phyloP scores from a whole-genome alignment of 2,888 invertebrate species.

The Clepsis dumicolana region DNA sequence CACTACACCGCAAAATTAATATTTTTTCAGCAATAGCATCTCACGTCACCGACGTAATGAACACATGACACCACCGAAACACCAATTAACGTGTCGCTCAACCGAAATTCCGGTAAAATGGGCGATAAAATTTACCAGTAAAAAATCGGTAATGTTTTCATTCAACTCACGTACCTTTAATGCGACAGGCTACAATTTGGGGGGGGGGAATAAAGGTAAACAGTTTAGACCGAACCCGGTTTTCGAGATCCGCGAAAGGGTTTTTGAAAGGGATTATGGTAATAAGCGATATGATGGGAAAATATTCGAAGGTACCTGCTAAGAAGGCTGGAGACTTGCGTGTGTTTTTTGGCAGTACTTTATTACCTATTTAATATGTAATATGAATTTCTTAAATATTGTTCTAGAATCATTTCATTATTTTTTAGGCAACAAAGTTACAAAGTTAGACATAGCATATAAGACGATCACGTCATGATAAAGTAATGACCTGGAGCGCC shows the following conservation, averaged over 20 bases:
- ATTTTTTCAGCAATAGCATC: background rate
- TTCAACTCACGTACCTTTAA: constrained; percentile 36
- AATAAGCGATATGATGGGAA: background rate
- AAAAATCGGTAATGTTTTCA: constrained; percentile 32
- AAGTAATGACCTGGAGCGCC: too few relatives aligned
- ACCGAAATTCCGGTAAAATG: constrained; percentile 13
- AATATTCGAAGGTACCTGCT: background rate
- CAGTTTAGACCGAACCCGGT: constrained; percentile 20
- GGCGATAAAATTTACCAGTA: constrained; percentile 17
- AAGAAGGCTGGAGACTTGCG: background rate
- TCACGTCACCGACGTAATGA: background rate
- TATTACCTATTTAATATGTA: too few relatives aligned
- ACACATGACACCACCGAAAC: constrained; percentile 8
- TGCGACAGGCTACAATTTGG: constrained; percentile 33
- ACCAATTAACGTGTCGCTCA: constrained; percentile 17
- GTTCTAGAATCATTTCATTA: too few relatives aligned
- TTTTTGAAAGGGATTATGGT: background rate
- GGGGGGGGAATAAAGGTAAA: constrained; percentile 29
- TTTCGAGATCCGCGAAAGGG: constrained; percentile 17
- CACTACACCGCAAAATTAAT: too few relatives aligned
- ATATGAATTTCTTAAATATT: too few relatives aligned
- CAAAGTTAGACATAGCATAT: too few relatives aligned
- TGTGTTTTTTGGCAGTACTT: background rate
- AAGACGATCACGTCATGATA: too few relatives aligned
- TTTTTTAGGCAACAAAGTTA: too few relatives aligned